Conservation (phyloP, 2,888 invertebrate species). For the Cacoxenus indagator region DNA sequence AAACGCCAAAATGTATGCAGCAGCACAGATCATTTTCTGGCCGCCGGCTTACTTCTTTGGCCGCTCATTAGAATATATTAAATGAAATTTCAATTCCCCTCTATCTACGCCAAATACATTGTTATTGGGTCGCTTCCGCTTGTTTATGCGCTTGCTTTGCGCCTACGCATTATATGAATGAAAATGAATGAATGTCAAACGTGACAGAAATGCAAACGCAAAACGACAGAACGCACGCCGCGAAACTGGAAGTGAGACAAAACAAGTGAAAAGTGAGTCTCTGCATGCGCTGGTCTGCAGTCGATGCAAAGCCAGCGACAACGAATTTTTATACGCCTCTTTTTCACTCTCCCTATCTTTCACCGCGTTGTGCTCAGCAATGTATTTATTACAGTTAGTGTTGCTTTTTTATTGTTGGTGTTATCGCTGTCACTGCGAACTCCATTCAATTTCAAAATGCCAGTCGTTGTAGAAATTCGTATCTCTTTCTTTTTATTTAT, state of each 20-base stretch:
- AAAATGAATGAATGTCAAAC: slow-evolving; percentile 56
- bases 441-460: neutral
- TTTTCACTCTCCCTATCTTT: neutral
- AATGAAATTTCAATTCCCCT: neutral
- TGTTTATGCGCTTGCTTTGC: no score
- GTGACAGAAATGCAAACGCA: slow-evolving; percentile 58
- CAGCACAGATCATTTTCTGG: neutral
- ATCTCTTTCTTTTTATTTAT: neutral
- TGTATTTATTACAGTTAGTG: neutral
- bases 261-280: no score
- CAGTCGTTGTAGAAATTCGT: neutral
- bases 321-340: neutral
- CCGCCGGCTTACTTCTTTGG: neutral
- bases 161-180: no score
- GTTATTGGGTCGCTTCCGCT: no score
- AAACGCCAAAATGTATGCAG: slow-evolving; percentile 3
- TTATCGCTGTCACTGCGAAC: neutral
- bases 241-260: no score
- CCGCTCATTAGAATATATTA: neutral
- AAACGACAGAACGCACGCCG: no score
- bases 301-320: neutral
- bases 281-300: no score
- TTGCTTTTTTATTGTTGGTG: neutral
- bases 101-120: neutral
- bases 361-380: neutral